phyloP scores from a whole-genome alignment of 2,113 vertebrate genomes.

The Dissostichus mawsoni region DNA sequence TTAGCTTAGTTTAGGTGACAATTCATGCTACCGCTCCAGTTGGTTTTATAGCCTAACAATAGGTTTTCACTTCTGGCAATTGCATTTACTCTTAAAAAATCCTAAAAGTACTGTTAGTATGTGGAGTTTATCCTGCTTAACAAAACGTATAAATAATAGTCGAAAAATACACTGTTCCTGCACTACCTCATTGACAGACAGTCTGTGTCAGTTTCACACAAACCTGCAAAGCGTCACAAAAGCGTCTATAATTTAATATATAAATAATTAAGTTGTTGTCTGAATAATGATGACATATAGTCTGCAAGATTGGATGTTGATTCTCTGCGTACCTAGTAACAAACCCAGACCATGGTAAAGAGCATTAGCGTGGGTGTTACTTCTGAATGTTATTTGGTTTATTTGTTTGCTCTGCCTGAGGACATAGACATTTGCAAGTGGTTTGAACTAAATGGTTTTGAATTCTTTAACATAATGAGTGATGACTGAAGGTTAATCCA shows the following conservation, averaged over 20 bases:
- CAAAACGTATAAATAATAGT: too few relatives aligned
- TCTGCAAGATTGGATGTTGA: constrained; percentile 39
- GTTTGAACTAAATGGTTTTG: constrained; percentile 11
- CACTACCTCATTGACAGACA: too few relatives aligned
- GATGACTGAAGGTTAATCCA: not conserved
- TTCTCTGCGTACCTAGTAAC: constrained; percentile 35
- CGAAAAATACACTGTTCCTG: too few relatives aligned
- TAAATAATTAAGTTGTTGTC: constrained; percentile 19
- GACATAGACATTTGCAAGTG: constrained; percentile 10
- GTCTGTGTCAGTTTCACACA: not conserved
- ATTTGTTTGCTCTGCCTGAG: constrained; percentile 23
- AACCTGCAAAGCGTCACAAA: constrained; percentile 5
- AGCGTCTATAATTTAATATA: not conserved
- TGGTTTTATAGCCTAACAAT: too few relatives aligned
- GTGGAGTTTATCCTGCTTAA: constrained; percentile 6
- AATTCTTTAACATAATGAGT: not conserved
- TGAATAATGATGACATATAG: constrained; percentile 40
- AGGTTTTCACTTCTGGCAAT: too few relatives aligned
- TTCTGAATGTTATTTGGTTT: constrained; percentile 1
- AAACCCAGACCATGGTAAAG: constrained; percentile 32
- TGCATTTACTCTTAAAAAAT: too few relatives aligned
- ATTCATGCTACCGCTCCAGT: too few relatives aligned
- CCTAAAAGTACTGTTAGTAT: too few relatives aligned
- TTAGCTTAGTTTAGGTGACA: too few relatives aligned
- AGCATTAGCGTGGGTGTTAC: constrained; percentile 12